These are phyloP conservation scores for Apeira syringaria DNA, from an alignment of 2,888 invertebrate species.

Conservation along the genomic window DNA sequence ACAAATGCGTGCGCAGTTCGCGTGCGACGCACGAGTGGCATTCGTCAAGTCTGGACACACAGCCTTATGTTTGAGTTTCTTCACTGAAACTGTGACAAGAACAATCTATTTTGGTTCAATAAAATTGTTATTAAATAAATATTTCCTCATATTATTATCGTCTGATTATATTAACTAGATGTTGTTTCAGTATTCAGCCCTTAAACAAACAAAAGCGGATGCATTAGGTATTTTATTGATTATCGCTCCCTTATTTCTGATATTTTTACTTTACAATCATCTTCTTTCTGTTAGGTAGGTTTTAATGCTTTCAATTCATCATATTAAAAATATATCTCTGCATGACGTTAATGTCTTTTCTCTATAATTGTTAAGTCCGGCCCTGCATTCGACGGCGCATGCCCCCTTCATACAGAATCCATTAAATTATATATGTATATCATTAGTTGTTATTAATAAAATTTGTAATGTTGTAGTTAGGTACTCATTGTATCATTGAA, in stretches of 20 bases:
- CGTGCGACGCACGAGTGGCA: too few species aligned
- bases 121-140: too few species aligned
- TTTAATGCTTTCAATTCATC: slow-evolving; percentile 31
- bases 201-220: slow-evolving; percentile 21
- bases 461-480: slow-evolving; percentile 42
- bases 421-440: slow-evolving; percentile 38
- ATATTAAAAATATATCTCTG: slow-evolving; percentile 38
- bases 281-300: slow-evolving; percentile 37
- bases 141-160: too few species aligned
- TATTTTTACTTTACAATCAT: slow-evolving; percentile 49
- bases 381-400: slow-evolving; percentile 63
- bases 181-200: too few species aligned
- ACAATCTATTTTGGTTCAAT: too few species aligned
- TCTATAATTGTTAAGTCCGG: slow-evolving; percentile 53
- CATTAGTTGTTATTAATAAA: slow-evolving; percentile 50
- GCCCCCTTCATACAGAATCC: slow-evolving; percentile 54
- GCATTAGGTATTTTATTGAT: slow-evolving; percentile 54
- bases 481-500: slow-evolving; percentile 22
- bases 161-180: too few species aligned
- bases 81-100: too few species aligned
- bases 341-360: slow-evolving; percentile 46
- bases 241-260: slow-evolving; percentile 55
- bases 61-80: too few species aligned
- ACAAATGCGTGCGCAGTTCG: too few species aligned
- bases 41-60: too few species aligned